Conservation (phyloP, 2,888 invertebrate genomes). For the Chloroclysta siterata region DNA sequence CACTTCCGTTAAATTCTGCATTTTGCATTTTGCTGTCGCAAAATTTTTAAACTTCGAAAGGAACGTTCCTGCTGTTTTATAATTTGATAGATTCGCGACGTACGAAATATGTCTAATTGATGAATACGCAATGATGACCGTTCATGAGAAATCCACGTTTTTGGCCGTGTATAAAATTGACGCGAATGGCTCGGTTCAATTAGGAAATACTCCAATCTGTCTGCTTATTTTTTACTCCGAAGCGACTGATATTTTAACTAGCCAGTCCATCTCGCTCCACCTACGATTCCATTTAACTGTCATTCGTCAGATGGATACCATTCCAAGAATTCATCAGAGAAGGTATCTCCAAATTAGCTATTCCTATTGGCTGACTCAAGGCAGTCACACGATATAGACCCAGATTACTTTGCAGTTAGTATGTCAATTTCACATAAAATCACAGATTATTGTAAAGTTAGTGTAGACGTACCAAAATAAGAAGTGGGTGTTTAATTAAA, state of each 20-base stretch:
- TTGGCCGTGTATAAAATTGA: no score
- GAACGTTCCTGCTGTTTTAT: no score
- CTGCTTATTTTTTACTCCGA: constrained; percentile 14
- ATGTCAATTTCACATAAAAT: constrained; percentile 12
- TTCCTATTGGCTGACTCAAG: constrained; percentile 52
- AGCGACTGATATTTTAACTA: constrained; percentile 10
- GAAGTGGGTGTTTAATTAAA: constrained; percentile 33
- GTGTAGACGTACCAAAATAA: constrained; percentile 7
- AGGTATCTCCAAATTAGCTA: constrained; percentile 52
- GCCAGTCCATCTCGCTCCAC: constrained; percentile 22
- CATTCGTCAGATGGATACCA: constrained; percentile 48
- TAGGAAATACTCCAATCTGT: constrained; percentile 16
- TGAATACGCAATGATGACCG: no score
- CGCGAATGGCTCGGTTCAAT: background rate
- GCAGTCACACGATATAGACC: constrained; percentile 26
- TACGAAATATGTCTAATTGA: no score
- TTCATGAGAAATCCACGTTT: no score
- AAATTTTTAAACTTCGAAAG: no score
- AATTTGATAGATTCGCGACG: no score
- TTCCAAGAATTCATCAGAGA: constrained; percentile 40
- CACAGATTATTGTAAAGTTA: constrained; percentile 15
- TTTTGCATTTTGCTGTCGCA: no score
- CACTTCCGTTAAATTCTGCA: no score
- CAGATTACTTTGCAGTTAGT: constrained; percentile 7
- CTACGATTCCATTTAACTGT: constrained; percentile 25